Percentiles rank a stretch among this genome's conserved stretches.
phyloP scores from a whole-genome alignment of 2,113 vertebrate species.

The Grus americana region DNA sequence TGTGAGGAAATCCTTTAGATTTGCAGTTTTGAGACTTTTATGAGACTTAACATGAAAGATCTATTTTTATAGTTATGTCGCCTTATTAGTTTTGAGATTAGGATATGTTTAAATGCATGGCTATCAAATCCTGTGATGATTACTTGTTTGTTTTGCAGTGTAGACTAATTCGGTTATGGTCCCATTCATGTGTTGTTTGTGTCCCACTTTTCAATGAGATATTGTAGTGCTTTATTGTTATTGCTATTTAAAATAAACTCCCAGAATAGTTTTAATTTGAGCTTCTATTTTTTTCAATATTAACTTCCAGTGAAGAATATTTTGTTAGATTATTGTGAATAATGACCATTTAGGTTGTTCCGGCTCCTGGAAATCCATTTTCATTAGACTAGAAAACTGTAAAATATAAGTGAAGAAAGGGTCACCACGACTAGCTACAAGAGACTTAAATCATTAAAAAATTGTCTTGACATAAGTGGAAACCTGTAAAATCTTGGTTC shows the following conservation, averaged over 20 bases:
- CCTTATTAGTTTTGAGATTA: constrained; percentile 57
- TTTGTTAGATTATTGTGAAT: neutral
- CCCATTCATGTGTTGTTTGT: neutral
- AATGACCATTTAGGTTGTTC: neutral
- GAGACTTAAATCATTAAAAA: neutral
- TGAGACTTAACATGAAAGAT: constrained; percentile 53
- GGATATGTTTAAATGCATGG: constrained; percentile 13
- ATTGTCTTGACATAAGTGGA: neutral
- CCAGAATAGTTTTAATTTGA: neutral
- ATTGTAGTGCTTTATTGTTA: constrained; percentile 5
- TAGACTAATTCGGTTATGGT: constrained; percentile 26
- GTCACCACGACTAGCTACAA: neutral
- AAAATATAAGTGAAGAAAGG: neutral
- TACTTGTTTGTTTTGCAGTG: constrained; percentile 45
- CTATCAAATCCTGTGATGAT: constrained; percentile 46
- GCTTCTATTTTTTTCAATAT: neutral
- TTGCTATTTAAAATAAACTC: neutral
- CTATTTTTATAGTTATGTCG: constrained; percentile 55
- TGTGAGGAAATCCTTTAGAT: constrained; percentile 65
- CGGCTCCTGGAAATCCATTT: neutral
- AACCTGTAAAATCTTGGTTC: neutral
- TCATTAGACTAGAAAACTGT: neutral
- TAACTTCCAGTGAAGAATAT: neutral
- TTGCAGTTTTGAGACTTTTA: constrained; percentile 63
- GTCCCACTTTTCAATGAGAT: neutral